phyloP scores from a whole-genome alignment of 2,888 invertebrate species.

The Cyclophora albipunctata region DNA sequence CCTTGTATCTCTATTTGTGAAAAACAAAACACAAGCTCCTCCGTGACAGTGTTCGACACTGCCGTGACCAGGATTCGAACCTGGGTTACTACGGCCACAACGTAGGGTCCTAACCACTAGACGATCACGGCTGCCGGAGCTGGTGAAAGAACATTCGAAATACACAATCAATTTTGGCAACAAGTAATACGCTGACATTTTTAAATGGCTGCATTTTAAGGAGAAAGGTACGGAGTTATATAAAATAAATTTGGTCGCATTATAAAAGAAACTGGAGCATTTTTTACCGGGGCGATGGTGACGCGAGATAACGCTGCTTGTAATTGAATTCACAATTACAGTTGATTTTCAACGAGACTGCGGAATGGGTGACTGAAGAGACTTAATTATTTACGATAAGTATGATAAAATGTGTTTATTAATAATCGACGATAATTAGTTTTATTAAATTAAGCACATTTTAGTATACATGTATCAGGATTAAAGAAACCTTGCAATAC shows the following conservation, averaged over 20 bases:
- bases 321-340: constrained; percentile 9
- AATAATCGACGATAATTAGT: no score
- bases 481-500: no score
- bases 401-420: no score
- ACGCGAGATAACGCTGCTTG: constrained; percentile 8
- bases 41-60: constrained; percentile 28
- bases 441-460: no score
- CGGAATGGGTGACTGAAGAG: neutral
- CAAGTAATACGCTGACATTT: constrained; percentile 1
- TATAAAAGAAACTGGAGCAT: constrained; percentile 11
- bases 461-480: no score
- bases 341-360: constrained; percentile 2
- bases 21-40: constrained; percentile 14
- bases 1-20: neutral
- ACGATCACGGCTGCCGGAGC: constrained; percentile 63
- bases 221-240: neutral
- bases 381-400: no score
- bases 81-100: constrained; percentile 87
- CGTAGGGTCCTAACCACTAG: constrained; percentile 85
- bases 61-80: constrained; percentile 78
- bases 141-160: constrained; percentile 5
- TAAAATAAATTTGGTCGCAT: constrained; percentile 8
- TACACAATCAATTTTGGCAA: neutral
- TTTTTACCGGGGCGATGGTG: constrained; percentile 5
- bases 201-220: constrained; percentile 4